Evolutionary conservation across 92 coral and sea anemone species (phyloP).

Genomic region (Virgularia gustaviana): DNA sequence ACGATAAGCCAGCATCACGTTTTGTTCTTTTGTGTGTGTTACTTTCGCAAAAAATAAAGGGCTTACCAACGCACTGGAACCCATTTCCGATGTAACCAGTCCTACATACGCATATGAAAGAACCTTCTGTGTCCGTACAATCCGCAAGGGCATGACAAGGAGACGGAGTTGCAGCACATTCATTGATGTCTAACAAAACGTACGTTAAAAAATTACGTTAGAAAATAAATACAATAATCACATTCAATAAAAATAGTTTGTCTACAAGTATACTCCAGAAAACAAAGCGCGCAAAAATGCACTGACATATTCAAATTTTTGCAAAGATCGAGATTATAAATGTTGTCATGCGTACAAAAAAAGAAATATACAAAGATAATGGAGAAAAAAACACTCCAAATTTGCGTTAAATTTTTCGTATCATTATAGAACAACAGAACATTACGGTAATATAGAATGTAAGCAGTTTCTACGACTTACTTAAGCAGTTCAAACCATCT

Average conservation of each 20-base stretch:
- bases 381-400: too few relatives aligned
- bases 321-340: too few relatives aligned
- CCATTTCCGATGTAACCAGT: conserved; percentile 6
- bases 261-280: too few relatives aligned
- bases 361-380: not conserved
- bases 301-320: too few relatives aligned
- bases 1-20: not conserved
- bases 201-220: not conserved
- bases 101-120: conserved; percentile 58
- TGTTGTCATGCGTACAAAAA: too few relatives aligned
- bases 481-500: conserved; percentile 1
- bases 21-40: not conserved
- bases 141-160: conserved; percentile 54
- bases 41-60: not conserved
- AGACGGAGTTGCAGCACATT: conserved; percentile 16
- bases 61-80: conserved; percentile 26
- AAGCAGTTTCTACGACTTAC: not conserved
- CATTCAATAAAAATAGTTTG: too few relatives aligned
- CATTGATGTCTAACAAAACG: conserved; percentile 34
- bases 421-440: not conserved
- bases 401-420: too few relatives aligned
- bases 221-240: not conserved
- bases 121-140: conserved; percentile 57
- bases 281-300: too few relatives aligned
- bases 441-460: not conserved